phyloP scores from a whole-genome alignment of 2,888 invertebrate genomes.

The Daptonema setosum region DNA sequence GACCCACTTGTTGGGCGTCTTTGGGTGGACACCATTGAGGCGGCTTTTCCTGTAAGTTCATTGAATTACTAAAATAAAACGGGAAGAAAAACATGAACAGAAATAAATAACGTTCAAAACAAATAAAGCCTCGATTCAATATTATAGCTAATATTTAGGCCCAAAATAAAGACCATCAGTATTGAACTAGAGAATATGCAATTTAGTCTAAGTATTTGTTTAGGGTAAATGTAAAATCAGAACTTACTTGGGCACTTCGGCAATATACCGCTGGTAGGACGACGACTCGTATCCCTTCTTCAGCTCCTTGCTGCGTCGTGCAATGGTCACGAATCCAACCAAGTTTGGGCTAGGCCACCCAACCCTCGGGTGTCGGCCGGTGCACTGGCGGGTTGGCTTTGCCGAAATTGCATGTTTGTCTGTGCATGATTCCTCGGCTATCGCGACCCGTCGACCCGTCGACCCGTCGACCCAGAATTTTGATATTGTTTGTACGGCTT shows the following conservation, averaged over 20 bases:
- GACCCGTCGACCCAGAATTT: no score
- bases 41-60: conserved; percentile 4
- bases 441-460: no score
- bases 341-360: background rate
- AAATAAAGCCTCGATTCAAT: no score
- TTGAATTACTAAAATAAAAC: no score
- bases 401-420: background rate
- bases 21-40: conserved; percentile 41
- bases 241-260: background rate
- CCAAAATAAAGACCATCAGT: no score
- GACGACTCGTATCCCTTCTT: background rate
- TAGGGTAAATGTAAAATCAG: background rate
- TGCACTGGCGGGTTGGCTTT: background rate
- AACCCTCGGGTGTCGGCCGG: background rate
- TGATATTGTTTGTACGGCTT: no score
- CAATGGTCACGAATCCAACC: background rate
- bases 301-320: background rate
- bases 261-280: background rate
- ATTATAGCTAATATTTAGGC: no score
- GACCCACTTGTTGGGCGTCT: conserved; percentile 62
- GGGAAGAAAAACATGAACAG: no score
- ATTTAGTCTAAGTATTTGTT: no score
- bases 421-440: no score
- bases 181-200: no score
- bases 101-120: no score